These are phyloP conservation scores for Germaria angustata DNA, from an alignment of 2,888 invertebrate genomes.

Conservation along the genomic window DNA sequence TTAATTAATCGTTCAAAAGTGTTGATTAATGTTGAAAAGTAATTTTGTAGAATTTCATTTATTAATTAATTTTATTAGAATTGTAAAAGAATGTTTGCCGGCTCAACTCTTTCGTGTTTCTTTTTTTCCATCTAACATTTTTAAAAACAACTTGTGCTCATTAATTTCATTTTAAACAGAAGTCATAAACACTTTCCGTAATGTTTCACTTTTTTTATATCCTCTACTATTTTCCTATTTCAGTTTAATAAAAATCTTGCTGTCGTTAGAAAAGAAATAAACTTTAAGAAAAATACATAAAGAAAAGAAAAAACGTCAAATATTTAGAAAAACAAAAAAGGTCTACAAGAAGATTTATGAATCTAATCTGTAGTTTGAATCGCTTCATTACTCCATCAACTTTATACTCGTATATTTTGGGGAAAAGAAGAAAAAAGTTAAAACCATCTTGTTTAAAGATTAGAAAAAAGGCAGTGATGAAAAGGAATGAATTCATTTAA, in stretches of 20 bases:
- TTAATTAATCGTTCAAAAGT: background rate
- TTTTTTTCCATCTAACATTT: background rate
- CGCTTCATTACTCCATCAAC: constrained; percentile 62
- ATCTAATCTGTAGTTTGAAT: constrained; percentile 61
- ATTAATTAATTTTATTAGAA: constrained; percentile 53
- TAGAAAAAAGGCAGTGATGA: constrained; percentile 25
- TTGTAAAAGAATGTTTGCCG: constrained; percentile 25
- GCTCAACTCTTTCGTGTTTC: background rate
- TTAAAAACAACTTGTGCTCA: constrained; percentile 32
- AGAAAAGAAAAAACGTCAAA: background rate
- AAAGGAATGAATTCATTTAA: background rate
- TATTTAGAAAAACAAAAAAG: constrained; percentile 29
- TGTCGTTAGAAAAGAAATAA: background rate
- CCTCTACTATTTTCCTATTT: background rate
- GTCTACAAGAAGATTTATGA: constrained; percentile 62
- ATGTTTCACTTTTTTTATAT: constrained; percentile 43
- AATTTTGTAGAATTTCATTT: background rate
- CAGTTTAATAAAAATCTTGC: background rate
- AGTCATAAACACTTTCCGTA: constrained; percentile 60
- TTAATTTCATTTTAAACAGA: constrained; percentile 60
- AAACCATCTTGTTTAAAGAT: constrained; percentile 37
- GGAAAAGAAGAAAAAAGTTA: background rate
- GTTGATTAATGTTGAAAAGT: constrained; percentile 48
- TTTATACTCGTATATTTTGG: constrained; percentile 36
- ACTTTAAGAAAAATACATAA: background rate